A percentile compares a stretch with the other conserved stretches of the same genome.
phyloP scores from a whole-genome alignment of 2,888 invertebrate genomes.

The Himalopsyche tibetana region DNA sequence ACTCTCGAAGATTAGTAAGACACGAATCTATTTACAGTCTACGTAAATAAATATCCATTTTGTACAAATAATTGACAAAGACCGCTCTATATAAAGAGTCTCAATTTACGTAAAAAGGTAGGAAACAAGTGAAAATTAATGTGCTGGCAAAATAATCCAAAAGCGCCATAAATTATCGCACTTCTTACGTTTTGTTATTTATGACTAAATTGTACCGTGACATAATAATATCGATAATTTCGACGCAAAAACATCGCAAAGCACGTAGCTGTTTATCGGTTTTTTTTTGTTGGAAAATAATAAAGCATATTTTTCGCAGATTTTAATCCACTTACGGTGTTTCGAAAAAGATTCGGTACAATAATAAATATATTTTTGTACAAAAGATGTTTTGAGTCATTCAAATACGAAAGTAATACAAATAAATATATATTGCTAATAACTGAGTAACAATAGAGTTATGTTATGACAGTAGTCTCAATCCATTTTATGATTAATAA shows the following conservation, averaged over 20 bases:
- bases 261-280: neutral
- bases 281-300: neutral
- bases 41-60: neutral
- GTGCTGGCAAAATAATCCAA: constrained; percentile 11
- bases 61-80: neutral
- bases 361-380: no score
- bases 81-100: neutral
- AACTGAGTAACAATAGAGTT: no score
- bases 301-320: neutral
- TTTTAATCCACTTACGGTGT: neutral
- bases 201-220: neutral
- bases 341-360: no score
- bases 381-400: no score
- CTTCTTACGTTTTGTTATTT: constrained; percentile 15
- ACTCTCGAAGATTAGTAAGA: neutral
- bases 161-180: neutral
- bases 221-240: constrained; percentile 25
- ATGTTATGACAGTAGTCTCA: no score
- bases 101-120: neutral
- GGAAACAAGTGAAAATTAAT: constrained; percentile 12
- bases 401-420: no score
- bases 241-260: no score
- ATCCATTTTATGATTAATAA: no score
- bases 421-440: no score
- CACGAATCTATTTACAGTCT: neutral